These are phyloP conservation scores for Myanophis thanlyinensis DNA, from an alignment of 2,113 vertebrate species.

Conservation along the genomic window DNA sequence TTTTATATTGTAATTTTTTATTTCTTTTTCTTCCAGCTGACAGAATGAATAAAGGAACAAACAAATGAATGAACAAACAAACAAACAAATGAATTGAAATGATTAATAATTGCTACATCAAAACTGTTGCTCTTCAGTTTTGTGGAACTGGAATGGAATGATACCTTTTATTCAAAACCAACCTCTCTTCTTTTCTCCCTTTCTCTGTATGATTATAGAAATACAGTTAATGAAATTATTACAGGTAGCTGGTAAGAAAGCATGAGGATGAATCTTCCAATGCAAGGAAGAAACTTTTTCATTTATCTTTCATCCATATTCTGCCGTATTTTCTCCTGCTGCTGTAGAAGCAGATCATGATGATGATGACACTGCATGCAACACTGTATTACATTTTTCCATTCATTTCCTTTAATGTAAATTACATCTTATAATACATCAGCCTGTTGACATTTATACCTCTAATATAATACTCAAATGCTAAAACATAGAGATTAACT, in stretches of 20 bases:
- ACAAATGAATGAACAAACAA: neutral
- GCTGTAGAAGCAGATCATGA: neutral
- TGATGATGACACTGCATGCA: neutral
- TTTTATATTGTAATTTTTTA: neutral
- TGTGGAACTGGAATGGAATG: neutral
- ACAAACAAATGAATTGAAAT: neutral
- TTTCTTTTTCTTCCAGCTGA: neutral
- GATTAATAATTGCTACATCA: neutral
- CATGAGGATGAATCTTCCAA: neutral
- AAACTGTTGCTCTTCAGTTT: neutral
- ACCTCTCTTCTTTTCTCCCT: neutral
- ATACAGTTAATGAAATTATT: neutral
- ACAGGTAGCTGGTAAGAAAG: neutral
- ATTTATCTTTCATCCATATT: neutral
- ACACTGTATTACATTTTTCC: neutral
- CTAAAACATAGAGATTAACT: slow-evolving; percentile 66
- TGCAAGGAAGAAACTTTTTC: neutral
- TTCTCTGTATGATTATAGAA: neutral
- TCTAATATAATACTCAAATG: slow-evolving; percentile 59
- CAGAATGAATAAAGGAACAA: neutral
- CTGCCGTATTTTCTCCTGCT: neutral
- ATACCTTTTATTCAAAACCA: neutral
- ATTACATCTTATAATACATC: slow-evolving; percentile 19
- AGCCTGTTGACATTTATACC: slow-evolving; percentile 68
- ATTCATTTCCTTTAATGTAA: slow-evolving; percentile 25